Evolutionary conservation across 2,888 invertebrate species (phyloP).

Genomic region (Chelonus formosanus): DNA sequence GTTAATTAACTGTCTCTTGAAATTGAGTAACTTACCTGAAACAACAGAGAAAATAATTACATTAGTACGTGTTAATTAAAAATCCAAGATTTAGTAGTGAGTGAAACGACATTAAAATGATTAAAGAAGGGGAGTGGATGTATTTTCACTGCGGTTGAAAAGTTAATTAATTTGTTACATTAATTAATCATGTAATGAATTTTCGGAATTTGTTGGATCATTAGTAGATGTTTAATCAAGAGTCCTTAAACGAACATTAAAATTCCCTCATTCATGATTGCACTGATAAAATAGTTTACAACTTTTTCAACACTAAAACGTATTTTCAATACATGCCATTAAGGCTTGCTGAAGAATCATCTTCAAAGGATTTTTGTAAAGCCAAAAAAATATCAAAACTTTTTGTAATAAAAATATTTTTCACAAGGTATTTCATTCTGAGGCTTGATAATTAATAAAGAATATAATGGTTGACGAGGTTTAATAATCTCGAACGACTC

Average conservation of each 20-base stretch:
- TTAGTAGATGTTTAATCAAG: no score
- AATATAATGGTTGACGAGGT: slow-evolving; percentile 9
- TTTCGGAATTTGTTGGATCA: no score
- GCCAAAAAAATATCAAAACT: background rate
- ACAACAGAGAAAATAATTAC: background rate
- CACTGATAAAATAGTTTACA: no score
- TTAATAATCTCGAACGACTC: slow-evolving; percentile 30
- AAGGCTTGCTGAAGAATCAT: no score
- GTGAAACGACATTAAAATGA: background rate
- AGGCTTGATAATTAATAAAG: slow-evolving; percentile 15
- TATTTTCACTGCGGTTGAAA: no score
- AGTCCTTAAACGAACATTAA: no score
- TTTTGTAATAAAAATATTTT: background rate
- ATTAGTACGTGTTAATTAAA: background rate
- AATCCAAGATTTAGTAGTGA: background rate
- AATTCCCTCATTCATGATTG: no score
- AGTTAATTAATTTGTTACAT: no score
- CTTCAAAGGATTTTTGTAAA: no score
- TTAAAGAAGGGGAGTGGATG: background rate
- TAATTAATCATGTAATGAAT: no score
- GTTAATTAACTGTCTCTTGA: background rate
- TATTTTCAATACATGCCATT: no score
- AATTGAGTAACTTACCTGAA: slow-evolving; percentile 9
- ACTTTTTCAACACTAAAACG: no score
- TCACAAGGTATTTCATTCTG: slow-evolving; percentile 5